Evolutionary conservation across 1,140 invertebrate species (phyloP).

Genomic region (Ips typographus): DNA sequence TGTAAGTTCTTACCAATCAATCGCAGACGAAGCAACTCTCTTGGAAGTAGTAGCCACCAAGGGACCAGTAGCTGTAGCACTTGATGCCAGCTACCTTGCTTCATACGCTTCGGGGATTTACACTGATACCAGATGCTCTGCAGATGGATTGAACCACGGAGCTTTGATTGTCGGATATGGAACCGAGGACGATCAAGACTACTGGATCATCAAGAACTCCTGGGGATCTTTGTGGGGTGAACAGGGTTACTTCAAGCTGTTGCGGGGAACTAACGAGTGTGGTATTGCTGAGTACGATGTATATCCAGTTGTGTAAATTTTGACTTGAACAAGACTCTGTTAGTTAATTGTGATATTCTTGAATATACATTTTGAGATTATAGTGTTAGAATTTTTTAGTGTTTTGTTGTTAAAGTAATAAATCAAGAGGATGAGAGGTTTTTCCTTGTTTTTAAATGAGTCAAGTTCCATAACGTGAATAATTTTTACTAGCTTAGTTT

Average conservation of each 20-base stretch:
- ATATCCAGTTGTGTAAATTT: conserved; percentile 7
- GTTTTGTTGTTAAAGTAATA: too few species aligned
- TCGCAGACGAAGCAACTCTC: conserved; percentile 66
- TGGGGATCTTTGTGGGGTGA: conserved; percentile 47
- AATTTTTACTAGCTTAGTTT: too few species aligned
- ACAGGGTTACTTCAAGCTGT: conserved; percentile 64
- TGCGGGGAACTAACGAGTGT: conserved; percentile 63
- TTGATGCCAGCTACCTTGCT: conserved; percentile 71
- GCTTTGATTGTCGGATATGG: conserved; percentile 43
- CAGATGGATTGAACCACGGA: conserved; percentile 39
- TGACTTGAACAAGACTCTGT: neutral
- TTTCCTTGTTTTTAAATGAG: too few species aligned
- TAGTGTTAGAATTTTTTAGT: too few species aligned
- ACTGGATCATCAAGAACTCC: conserved; percentile 45
- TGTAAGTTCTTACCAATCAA: conserved; percentile 47
- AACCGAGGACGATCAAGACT: conserved; percentile 34
- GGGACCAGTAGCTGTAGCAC: conserved; percentile 84
- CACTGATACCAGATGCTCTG: conserved; percentile 41
- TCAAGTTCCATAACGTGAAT: too few species aligned
- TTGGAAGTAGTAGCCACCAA: conserved; percentile 78
- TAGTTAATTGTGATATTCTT: neutral
- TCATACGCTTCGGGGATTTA: conserved; percentile 36
- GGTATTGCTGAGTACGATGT: conserved; percentile 57
- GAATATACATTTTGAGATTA: neutral
- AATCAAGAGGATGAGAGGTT: too few species aligned